Evolutionary conservation across 2,797 vertebrate species (phyloP).

Genomic region (Takifugu ocellatus): DNA sequence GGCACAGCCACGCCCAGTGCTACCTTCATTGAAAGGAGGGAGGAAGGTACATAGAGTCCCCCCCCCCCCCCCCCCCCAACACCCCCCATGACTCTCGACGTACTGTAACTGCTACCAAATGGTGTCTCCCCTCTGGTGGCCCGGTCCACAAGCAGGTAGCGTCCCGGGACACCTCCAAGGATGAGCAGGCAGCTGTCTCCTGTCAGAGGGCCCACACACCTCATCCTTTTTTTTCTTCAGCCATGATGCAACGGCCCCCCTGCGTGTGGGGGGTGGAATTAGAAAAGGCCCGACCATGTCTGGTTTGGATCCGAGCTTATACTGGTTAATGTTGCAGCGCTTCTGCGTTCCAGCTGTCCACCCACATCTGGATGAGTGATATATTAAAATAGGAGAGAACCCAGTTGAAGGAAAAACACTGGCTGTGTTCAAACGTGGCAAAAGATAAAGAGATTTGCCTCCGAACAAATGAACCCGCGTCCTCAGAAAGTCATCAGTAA

Average conservation of each 20-base stretch:
- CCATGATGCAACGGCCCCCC: background rate
- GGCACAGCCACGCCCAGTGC: conserved; percentile 36
- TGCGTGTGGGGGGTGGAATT: background rate
- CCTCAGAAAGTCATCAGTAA: conserved; percentile 3
- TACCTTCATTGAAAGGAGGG: conserved; percentile 54
- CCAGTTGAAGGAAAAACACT: too few relatives aligned
- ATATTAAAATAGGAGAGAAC: too few relatives aligned
- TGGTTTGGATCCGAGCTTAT: too few relatives aligned
- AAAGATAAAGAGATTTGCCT: too few relatives aligned
- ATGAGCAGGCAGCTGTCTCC: conserved; percentile 78
- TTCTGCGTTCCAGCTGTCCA: too few relatives aligned
- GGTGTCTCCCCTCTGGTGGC: conserved; percentile 72
- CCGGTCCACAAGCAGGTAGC: conserved; percentile 67
- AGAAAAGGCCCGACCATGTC: too few relatives aligned
- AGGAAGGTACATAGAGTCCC: conserved; percentile 4
- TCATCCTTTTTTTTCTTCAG: conserved; percentile 30
- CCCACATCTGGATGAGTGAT: too few relatives aligned
- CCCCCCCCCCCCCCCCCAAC: conserved; percentile 12
- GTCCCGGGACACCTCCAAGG: conserved; percentile 74
- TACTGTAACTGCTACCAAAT: conserved; percentile 79
- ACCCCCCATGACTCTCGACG: conserved; percentile 55
- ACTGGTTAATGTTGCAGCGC: too few relatives aligned
- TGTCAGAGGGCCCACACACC: conserved; percentile 63
- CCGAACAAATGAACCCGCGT: too few relatives aligned
- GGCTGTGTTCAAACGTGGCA: too few relatives aligned